A percentile compares a stretch with the other conserved stretches of the same genome.
Conservation (phyloP, 2,797 vertebrate genomes). For the Spinus olivaceus region DNA sequence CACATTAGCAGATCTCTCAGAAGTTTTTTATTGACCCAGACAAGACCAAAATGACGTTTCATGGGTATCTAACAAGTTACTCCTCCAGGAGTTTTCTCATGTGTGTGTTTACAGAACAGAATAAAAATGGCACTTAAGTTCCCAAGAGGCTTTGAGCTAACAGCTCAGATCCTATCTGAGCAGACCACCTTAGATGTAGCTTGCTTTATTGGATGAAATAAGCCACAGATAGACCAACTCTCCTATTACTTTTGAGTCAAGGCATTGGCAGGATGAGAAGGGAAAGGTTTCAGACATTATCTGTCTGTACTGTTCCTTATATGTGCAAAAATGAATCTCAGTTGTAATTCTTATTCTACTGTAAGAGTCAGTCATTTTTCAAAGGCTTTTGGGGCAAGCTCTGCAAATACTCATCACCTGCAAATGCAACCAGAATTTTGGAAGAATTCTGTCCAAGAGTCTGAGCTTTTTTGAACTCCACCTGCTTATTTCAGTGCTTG, state of each 20-base stretch:
- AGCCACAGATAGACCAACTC: conserved; percentile 31
- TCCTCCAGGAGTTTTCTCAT: conserved; percentile 46
- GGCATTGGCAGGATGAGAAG: neutral
- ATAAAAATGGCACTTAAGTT: conserved; percentile 49
- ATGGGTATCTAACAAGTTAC: conserved; percentile 58
- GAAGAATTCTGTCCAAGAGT: neutral
- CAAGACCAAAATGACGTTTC: conserved; percentile 52
- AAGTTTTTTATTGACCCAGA: conserved; percentile 51
- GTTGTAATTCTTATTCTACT: neutral
- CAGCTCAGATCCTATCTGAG: conserved; percentile 6
- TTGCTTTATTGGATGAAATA: conserved; percentile 62
- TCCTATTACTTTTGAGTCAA: conserved; percentile 32
- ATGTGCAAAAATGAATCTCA: conserved; percentile 12
- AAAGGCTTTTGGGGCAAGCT: neutral
- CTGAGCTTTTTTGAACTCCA: neutral
- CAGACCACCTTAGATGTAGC: conserved; percentile 37
- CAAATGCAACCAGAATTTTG: neutral
- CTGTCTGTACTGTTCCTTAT: conserved; percentile 4
- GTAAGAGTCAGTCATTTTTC: neutral
- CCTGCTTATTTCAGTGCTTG: neutral
- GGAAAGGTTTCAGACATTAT: neutral
- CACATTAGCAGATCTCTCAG: conserved; percentile 53
- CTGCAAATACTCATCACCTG: neutral
- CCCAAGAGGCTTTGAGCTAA: conserved; percentile 32
- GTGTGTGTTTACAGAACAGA: neutral